These are phyloP conservation scores for Amblyjoppa proteus DNA, from an alignment of 2,888 invertebrate genomes.

Conservation along the genomic window DNA sequence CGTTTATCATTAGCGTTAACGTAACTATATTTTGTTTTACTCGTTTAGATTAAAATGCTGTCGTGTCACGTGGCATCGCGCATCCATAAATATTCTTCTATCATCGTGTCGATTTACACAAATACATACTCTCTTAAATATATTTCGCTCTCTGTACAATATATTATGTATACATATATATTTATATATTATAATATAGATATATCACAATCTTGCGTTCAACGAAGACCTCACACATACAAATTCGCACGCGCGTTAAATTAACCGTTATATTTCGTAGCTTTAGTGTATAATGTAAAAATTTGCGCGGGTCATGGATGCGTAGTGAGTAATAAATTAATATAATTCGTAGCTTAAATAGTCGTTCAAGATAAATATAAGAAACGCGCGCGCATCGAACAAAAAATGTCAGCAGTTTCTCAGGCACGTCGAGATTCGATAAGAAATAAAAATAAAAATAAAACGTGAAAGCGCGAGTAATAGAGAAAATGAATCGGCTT, in stretches of 20 bases:
- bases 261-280: slow-evolving; percentile 17
- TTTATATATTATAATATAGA: slow-evolving; percentile 67
- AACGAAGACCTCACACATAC: slow-evolving; percentile 57
- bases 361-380: not conserved
- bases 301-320: slow-evolving; percentile 11
- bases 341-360: not conserved
- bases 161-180: slow-evolving; percentile 69
- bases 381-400: slow-evolving; percentile 17
- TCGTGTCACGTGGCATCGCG: slow-evolving; percentile 55
- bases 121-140: slow-evolving; percentile 80
- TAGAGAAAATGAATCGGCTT: slow-evolving; percentile 20
- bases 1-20: slow-evolving; percentile 68
- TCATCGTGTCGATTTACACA: slow-evolving; percentile 71
- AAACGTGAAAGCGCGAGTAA: slow-evolving; percentile 12
- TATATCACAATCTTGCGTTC: slow-evolving; percentile 76
- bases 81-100: slow-evolving; percentile 78
- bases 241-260: slow-evolving; percentile 52
- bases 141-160: slow-evolving; percentile 80
- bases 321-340: slow-evolving; percentile 5
- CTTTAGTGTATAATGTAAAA: not conserved
- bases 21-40: slow-evolving; percentile 66
- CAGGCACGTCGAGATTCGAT: slow-evolving; percentile 13
- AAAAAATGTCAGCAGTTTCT: slow-evolving; percentile 10
- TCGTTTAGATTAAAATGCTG: slow-evolving; percentile 54
- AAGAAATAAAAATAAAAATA: not conserved